Percentiles rank a stretch among this genome's conserved stretches.
phyloP scores from a whole-genome alignment of 1,140 invertebrate species.

The Delia radicum region DNA sequence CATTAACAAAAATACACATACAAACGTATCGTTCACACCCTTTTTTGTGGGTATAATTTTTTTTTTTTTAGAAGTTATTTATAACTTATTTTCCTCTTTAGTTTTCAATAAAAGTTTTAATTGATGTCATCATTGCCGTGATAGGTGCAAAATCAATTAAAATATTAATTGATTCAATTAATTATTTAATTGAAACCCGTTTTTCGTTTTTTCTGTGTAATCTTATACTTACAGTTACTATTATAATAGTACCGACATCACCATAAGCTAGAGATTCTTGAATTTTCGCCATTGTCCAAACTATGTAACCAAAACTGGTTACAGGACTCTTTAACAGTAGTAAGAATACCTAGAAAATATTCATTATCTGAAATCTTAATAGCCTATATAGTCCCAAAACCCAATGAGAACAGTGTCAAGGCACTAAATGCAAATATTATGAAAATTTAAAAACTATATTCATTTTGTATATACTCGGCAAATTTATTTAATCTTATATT shows the following conservation, averaged over 20 bases:
- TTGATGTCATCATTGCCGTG: no score
- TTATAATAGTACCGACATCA: background rate
- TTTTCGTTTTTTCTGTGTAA: no score
- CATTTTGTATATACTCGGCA: conserved; percentile 33
- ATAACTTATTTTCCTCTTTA: no score
- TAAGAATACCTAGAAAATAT: background rate
- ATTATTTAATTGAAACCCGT: no score
- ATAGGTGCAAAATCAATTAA: no score
- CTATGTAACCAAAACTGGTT: conserved; percentile 16
- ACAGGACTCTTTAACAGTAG: conserved; percentile 18
- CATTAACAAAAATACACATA: no score
- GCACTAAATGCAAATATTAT: conserved; percentile 44
- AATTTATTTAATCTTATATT: conserved; percentile 42
- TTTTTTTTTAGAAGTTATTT: no score
- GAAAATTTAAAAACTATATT: conserved; percentile 43
- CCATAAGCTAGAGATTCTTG: conserved; percentile 24
- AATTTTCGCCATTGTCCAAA: conserved; percentile 26
- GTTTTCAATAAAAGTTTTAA: no score
- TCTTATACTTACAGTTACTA: conserved; percentile 9
- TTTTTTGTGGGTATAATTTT: no score
- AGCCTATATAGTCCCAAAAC: conserved; percentile 42
- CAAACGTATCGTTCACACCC: no score
- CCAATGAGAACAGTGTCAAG: conserved; percentile 37
- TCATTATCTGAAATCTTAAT: background rate
- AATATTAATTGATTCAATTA: no score